Conservation (phyloP, 2,888 invertebrate genomes). For the Abrostola tripartita region DNA sequence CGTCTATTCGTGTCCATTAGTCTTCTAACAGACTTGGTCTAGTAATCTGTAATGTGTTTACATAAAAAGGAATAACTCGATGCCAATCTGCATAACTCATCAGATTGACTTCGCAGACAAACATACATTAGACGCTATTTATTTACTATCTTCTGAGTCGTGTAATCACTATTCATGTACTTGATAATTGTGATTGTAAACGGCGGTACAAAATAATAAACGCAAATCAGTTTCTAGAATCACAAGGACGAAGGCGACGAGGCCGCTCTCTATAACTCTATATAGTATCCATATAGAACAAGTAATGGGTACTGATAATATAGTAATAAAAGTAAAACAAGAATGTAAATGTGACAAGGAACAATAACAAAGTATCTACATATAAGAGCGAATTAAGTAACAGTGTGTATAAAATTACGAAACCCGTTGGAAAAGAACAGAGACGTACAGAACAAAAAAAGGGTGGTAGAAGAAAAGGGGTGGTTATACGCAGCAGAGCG, state of each 20-base stretch:
- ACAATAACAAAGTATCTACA: too few species aligned
- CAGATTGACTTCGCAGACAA: conserved; percentile 14
- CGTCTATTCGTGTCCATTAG: too few species aligned
- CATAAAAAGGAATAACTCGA: not conserved
- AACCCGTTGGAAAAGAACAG: too few species aligned
- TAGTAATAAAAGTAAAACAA: not conserved
- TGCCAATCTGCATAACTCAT: conserved; percentile 18
- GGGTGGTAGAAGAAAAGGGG: too few species aligned
- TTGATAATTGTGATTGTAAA: conserved; percentile 37
- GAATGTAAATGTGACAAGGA: not conserved
- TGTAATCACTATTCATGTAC: conserved; percentile 25
- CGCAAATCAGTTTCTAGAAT: conserved; percentile 26
- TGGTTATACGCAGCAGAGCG: too few species aligned
- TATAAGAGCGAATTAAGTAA: too few species aligned
- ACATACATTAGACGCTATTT: conserved; percentile 27
- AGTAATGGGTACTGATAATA: not conserved
- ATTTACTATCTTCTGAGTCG: conserved; percentile 20
- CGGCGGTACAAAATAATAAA: conserved; percentile 30
- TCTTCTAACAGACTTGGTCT: too few species aligned
- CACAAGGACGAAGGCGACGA: conserved; percentile 59
- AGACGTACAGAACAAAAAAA: too few species aligned
- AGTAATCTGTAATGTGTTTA: too few species aligned
- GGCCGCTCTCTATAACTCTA: conserved; percentile 40
- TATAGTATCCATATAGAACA: not conserved
- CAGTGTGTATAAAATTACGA: too few species aligned